Conservation (phyloP, 2,113 vertebrate species). For the Oostethus manadensis region DNA sequence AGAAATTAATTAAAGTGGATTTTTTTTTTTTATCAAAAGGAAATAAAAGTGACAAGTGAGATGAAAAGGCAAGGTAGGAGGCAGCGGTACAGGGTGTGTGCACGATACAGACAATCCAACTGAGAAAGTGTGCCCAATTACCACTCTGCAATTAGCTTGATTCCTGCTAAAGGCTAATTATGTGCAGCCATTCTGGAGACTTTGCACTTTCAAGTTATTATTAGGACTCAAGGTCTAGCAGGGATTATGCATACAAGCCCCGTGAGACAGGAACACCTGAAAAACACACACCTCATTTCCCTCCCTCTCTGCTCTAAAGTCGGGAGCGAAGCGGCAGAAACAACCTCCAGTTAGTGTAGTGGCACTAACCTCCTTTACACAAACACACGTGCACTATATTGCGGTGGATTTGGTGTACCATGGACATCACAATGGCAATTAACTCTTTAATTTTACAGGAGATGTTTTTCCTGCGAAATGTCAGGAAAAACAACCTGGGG, state of each 20-base stretch:
- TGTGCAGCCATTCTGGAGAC: constrained; percentile 62
- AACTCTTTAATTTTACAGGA: constrained; percentile 22
- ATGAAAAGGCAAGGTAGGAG: constrained; percentile 55
- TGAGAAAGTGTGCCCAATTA: constrained; percentile 71
- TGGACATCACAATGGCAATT: constrained; percentile 27
- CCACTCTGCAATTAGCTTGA: constrained; percentile 73
- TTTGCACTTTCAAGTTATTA: constrained; percentile 81
- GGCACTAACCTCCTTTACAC: constrained; percentile 61
- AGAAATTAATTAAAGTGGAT: constrained; percentile 63
- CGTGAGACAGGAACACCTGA: constrained; percentile 69
- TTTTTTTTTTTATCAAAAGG: constrained; percentile 58
- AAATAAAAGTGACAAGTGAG: constrained; percentile 73
- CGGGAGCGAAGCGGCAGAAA: constrained; percentile 46
- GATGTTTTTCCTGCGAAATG: constrained; percentile 18
- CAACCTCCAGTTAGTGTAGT: constrained; percentile 50
- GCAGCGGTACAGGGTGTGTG: constrained; percentile 22
- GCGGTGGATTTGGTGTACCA: constrained; percentile 9
- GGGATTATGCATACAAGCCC: constrained; percentile 54
- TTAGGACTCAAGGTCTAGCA: constrained; percentile 72
- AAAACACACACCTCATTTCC: constrained; percentile 69
- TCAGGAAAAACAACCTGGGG: constrained; percentile 35
- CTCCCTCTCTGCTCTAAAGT: constrained; percentile 63
- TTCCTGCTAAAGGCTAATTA: constrained; percentile 78
- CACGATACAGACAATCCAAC: constrained; percentile 57
- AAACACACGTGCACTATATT: neutral